Evolutionary conservation across 2,113 vertebrate species (phyloP).

Genomic region (Cricetomys ansorgei): DNA sequence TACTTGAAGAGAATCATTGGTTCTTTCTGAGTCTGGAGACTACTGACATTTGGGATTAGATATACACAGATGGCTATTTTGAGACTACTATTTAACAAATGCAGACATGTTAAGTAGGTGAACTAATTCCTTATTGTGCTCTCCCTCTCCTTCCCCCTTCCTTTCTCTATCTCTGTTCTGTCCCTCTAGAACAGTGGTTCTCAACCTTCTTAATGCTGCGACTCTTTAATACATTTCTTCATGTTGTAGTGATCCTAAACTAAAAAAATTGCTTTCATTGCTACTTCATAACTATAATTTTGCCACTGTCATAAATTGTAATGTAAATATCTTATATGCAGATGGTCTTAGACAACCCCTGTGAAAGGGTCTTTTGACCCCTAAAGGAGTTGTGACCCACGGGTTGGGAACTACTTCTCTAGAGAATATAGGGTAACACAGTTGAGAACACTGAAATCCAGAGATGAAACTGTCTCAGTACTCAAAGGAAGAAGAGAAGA

Average conservation of each 20-base stretch:
- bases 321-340: too few relatives aligned
- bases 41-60: neutral
- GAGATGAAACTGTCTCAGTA: neutral
- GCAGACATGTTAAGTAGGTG: neutral
- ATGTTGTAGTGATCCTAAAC: too few relatives aligned
- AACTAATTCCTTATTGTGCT: neutral
- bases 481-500: neutral
- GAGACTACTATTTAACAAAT: neutral
- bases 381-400: too few relatives aligned
- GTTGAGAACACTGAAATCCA: neutral
- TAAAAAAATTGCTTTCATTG: too few relatives aligned
- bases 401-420: too few relatives aligned
- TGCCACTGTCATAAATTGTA: too few relatives aligned
- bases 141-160: neutral
- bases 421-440: neutral
- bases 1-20: neutral
- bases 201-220: too few relatives aligned
- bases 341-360: too few relatives aligned
- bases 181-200: too few relatives aligned
- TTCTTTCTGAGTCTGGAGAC: neutral
- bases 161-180: neutral
- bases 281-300: too few relatives aligned
- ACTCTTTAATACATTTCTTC: too few relatives aligned
- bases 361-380: too few relatives aligned
- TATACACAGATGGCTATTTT: accelerated